These are phyloP conservation scores for Poeciliopsis retropinna DNA, from an alignment of 2,113 vertebrate genomes.

Conservation along the genomic window DNA sequence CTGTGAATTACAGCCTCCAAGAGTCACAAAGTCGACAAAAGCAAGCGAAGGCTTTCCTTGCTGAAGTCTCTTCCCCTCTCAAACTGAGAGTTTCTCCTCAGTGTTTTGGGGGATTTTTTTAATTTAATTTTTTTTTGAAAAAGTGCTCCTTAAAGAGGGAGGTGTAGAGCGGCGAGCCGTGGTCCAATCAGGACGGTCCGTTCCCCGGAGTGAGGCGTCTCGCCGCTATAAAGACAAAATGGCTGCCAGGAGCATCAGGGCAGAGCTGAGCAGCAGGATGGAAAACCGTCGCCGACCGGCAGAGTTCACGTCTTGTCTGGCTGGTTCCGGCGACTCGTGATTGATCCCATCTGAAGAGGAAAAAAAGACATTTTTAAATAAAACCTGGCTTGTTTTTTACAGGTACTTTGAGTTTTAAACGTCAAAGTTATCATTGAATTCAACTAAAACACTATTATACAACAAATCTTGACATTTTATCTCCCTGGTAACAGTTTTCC, in stretches of 20 bases:
- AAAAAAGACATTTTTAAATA: not conserved
- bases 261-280: slow-evolving; percentile 83
- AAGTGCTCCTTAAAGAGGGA: slow-evolving; percentile 80
- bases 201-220: slow-evolving; percentile 19
- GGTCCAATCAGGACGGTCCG: slow-evolving; percentile 66
- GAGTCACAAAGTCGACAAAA: slow-evolving; percentile 78
- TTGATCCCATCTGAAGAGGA: slow-evolving; percentile 87
- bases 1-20: slow-evolving; percentile 24
- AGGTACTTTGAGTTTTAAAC: not conserved
- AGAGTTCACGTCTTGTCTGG: slow-evolving; percentile 86
- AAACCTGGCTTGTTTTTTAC: not conserved
- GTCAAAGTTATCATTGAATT: too few species aligned
- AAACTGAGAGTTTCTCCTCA: slow-evolving; percentile 70
- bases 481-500: too few species aligned
- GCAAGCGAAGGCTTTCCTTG: slow-evolving; percentile 78
- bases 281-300: slow-evolving; percentile 82
- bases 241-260: slow-evolving; percentile 88
- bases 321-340: slow-evolving; percentile 95
- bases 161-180: slow-evolving; percentile 48
- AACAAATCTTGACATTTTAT: too few species aligned
- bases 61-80: slow-evolving; percentile 68
- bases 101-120: slow-evolving; percentile 17
- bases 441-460: too few species aligned
- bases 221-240: slow-evolving; percentile 94
- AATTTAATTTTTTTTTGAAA: slow-evolving; percentile 39